Base-by-base conservation (phyloP, 2,888 invertebrate species). In the Temnothorax ravouxi region DNA sequence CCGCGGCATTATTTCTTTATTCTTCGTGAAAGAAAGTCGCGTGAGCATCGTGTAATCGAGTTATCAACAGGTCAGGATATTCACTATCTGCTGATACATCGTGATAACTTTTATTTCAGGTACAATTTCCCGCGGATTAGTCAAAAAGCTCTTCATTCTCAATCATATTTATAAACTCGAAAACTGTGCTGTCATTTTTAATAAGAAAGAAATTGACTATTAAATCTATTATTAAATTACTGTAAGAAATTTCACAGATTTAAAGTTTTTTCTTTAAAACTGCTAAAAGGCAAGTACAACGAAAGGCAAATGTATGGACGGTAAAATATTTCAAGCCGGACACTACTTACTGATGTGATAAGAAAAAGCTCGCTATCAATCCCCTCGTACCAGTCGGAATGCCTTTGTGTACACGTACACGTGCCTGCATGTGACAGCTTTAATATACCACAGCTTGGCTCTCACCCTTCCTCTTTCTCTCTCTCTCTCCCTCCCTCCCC, bases 391-490 rank as follows among this genome's bases (percentile, higher is more conserved):
- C 34, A 59, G 72, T 38, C n/a, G n/a, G 41, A 72, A 61, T 61
- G 72, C 79, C 79, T 80, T 79, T 80, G 79, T 80, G 79, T 72
- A 80, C 54, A 72, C 21, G 79, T 80, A 59, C 69, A 77, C 47
- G 47, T 71, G 59, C 47, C 79, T 80, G 79, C 72, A 80, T 69
- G 47, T 80, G 79, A 80, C 79, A 80, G 79, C 79, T 72, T 80
- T 80, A 80, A 80, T 80, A 80, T 80, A 80, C 79, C 72, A 50
- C 72, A 61, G 59, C 38, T 71, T 38, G 72, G 47, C 8, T 38
- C n/a, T n/a, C 38, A n/a, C n/a, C n/a, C 29, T 34, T 3, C 2
- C 1, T 9, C 3, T 3, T 15, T 2, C 13, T 2, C 29, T 29
- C 29, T 25, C 6, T 38, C n/a, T n/a, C 38, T 15, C n/a, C 15